Percentiles rank a stretch among this genome's conserved stretches.
These are phyloP conservation scores for Sterrhoptilus dennistouni DNA, from an alignment of 2,113 vertebrate genomes.

Conservation along the genomic window DNA sequence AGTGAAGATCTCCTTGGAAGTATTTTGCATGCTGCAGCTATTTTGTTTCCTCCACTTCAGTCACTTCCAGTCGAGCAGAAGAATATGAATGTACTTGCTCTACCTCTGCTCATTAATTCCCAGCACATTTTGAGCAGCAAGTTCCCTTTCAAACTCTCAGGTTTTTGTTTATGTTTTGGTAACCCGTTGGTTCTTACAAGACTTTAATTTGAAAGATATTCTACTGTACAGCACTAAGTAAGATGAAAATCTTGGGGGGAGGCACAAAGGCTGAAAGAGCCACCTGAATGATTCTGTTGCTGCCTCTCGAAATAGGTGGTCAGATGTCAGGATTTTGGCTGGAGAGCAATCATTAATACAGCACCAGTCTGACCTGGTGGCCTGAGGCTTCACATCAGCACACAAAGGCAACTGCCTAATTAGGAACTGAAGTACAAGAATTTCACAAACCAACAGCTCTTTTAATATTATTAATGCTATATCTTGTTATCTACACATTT, in stretches of 20 bases:
- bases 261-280: neutral
- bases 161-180: neutral
- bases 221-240: neutral
- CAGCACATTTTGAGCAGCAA: neutral
- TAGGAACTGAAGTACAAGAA: neutral
- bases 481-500: neutral
- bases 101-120: neutral
- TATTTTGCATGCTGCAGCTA: neutral
- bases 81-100: neutral
- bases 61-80: neutral
- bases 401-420: neutral
- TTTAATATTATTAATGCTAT: neutral
- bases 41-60: constrained; percentile 22
- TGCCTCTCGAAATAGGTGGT: neutral
- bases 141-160: neutral
- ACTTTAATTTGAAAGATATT: neutral
- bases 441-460: neutral
- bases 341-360: neutral
- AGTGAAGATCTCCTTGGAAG: constrained; percentile 33
- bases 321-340: neutral
- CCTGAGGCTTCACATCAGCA: neutral
- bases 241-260: neutral
- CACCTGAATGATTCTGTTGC: neutral
- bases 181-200: neutral
- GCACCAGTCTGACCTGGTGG: neutral